Evolutionary conservation across 2,113 vertebrate species (phyloP).

Genomic region (Crotalus tigris): DNA sequence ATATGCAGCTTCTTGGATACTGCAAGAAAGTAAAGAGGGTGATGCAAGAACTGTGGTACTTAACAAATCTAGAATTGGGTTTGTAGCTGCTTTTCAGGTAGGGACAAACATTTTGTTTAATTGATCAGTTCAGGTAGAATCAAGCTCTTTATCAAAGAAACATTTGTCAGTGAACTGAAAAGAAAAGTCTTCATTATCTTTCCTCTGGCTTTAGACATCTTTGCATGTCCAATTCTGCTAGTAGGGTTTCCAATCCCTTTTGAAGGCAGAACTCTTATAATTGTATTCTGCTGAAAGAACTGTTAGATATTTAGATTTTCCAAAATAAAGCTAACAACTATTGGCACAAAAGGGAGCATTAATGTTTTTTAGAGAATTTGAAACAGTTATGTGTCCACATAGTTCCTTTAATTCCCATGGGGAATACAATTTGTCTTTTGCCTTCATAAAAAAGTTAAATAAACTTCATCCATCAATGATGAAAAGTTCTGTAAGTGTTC

Average conservation of each 20-base stretch:
- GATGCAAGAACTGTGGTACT: neutral
- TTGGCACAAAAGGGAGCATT: neutral
- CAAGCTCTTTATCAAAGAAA: neutral
- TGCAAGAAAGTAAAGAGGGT: neutral
- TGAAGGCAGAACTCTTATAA: neutral
- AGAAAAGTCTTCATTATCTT: neutral
- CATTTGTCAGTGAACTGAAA: neutral
- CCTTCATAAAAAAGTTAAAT: slow-evolving; percentile 4
- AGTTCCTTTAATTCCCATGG: neutral
- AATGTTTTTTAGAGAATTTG: slow-evolving; percentile 8
- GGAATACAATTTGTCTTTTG: neutral
- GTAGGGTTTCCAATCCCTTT: neutral
- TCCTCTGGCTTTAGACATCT: too few species aligned
- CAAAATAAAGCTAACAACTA: slow-evolving; percentile 8
- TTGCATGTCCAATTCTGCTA: neutral
- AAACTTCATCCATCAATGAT: neutral
- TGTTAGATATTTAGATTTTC: neutral
- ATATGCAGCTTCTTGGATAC: neutral
- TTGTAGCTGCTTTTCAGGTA: slow-evolving; percentile 31
- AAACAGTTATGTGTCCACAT: accelerated
- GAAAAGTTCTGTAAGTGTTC: neutral
- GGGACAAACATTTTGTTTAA: slow-evolving; percentile 6
- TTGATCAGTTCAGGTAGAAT: neutral
- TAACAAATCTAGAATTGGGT: neutral
- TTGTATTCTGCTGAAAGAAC: neutral